A percentile compares a stretch with the other conserved stretches of the same genome.
phyloP scores from a whole-genome alignment of 1,140 invertebrate species.

The Leptinotarsa texana region DNA sequence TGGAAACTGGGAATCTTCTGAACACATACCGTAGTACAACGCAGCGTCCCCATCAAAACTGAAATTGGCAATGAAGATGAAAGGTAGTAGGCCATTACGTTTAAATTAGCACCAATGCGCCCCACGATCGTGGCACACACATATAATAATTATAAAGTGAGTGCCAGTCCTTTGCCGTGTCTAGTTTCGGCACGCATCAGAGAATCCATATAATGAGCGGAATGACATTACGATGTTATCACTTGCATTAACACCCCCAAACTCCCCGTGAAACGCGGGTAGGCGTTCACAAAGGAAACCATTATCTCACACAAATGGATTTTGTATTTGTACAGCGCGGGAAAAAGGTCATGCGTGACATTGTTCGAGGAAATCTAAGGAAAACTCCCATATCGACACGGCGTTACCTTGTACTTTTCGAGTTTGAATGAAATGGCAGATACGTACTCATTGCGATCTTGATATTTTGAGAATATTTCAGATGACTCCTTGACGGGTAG shows the following conservation, averaged over 20 bases:
- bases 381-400: neutral
- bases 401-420: no score
- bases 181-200: neutral
- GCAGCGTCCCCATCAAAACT: neutral
- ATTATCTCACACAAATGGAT: neutral
- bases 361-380: neutral
- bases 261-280: neutral
- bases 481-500: no score
- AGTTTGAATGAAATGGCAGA: no score
- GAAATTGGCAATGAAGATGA: neutral
- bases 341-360: neutral
- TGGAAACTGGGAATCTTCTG: no score
- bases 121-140: neutral
- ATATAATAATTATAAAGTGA: constrained; percentile 4
- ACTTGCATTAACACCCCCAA: constrained; percentile 5
- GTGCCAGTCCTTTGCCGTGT: neutral
- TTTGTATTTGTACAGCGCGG: neutral
- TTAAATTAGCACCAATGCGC: neutral
- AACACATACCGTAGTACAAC: no score
- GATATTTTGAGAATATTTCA: no score
- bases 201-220: constrained; percentile 5
- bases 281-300: constrained; percentile 7
- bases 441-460: no score
- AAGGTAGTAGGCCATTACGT: neutral
- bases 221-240: constrained; percentile 6